Percentiles rank a stretch among this genome's conserved stretches.
Conservation (phyloP, 2,113 vertebrate genomes). For the Percopsis transmontana region DNA sequence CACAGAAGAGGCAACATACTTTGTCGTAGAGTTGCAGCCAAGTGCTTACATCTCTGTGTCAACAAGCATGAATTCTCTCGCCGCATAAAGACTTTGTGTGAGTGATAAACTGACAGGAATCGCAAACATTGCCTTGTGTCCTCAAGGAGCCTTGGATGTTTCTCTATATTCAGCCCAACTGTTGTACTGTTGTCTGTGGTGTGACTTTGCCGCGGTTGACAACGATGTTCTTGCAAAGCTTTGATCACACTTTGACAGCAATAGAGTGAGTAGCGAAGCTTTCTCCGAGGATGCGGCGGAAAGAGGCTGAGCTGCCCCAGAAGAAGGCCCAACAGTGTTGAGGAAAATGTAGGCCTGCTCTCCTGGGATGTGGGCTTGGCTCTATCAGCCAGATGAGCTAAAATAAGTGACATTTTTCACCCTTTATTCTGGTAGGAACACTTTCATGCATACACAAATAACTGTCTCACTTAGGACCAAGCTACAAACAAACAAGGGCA, state of each 20-base stretch:
- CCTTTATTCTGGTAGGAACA: constrained; percentile 2
- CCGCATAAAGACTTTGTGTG: not conserved
- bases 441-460: no score
- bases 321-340: constrained; percentile 9
- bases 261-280: constrained; percentile 34
- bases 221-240: constrained; percentile 51
- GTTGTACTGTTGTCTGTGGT: constrained; percentile 41
- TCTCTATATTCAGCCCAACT: constrained; percentile 21
- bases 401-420: constrained; percentile 34
- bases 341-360: constrained; percentile 60
- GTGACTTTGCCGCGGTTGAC: constrained; percentile 45
- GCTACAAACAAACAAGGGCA: no score
- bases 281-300: constrained; percentile 38
- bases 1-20: not conserved
- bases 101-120: not conserved
- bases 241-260: constrained; percentile 56
- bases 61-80: not conserved
- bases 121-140: not conserved
- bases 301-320: constrained; percentile 33
- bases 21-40: not conserved
- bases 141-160: constrained; percentile 11
- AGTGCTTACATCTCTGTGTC: not conserved
- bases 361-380: constrained; percentile 51
- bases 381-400: constrained; percentile 34
- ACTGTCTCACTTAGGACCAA: no score